These are phyloP conservation scores for Clusia tigrina DNA, from an alignment of 2,888 invertebrate genomes.

Conservation along the genomic window DNA sequence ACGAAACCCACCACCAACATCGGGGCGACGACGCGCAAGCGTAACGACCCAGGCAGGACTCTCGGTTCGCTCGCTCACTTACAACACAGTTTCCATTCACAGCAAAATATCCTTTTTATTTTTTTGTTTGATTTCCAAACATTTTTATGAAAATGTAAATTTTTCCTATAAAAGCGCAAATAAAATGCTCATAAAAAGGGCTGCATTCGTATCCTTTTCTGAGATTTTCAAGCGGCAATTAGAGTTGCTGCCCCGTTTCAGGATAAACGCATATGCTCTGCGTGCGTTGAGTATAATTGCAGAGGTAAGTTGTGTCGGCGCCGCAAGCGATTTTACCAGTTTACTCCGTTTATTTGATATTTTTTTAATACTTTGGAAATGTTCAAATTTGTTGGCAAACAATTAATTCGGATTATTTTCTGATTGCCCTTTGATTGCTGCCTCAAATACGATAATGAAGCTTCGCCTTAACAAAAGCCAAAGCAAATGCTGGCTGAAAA, in stretches of 20 bases:
- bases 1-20: not conserved
- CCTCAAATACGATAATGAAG: no score
- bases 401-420: constrained; percentile 4
- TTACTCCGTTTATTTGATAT: no score
- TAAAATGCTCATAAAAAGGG: not conserved
- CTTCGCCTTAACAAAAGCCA: no score
- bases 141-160: not conserved
- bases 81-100: not conserved
- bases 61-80: not conserved
- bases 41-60: not conserved
- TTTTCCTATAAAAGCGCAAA: not conserved
- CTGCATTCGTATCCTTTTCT: not conserved
- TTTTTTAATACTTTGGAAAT: not conserved
- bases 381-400: constrained; percentile 6
- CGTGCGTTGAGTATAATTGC: not conserved
- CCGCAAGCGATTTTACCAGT: constrained; percentile 5
- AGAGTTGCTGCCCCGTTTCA: not conserved
- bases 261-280: not conserved
- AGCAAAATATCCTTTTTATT: no score
- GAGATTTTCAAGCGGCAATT: not conserved
- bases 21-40: not conserved
- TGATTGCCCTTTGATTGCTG: no score
- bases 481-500: no score
- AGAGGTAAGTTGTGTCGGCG: not conserved
- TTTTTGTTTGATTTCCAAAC: no score